Percentiles rank a stretch among this genome's conserved stretches.
Conservation (phyloP, 2,797 vertebrate species). For the Aphelocoma californica region DNA sequence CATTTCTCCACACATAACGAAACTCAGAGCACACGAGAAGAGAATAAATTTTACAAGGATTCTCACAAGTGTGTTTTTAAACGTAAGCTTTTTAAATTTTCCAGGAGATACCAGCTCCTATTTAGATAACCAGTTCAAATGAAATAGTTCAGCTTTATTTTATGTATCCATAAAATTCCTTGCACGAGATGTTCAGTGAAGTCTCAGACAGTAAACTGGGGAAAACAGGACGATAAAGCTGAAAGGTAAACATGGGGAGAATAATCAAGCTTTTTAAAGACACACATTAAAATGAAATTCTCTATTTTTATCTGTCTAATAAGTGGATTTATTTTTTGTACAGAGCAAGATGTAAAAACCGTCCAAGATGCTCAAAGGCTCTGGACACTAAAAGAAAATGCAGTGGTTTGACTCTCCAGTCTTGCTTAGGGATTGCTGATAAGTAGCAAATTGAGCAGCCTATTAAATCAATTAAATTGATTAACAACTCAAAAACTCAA, state of each 20-base stretch:
- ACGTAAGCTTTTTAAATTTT: not conserved
- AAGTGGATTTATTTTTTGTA: not conserved
- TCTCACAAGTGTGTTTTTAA: not conserved
- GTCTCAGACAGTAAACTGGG: not conserved
- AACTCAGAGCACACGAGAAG: not conserved
- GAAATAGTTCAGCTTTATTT: not conserved
- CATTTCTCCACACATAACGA: not conserved
- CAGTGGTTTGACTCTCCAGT: not conserved
- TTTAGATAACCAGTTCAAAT: not conserved
- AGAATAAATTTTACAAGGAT: not conserved
- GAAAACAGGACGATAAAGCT: constrained; percentile 13
- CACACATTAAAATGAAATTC: not conserved
- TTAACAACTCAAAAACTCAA: not conserved
- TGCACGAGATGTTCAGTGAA: not conserved
- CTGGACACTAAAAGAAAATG: not conserved
- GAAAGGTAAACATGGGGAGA: constrained; percentile 4
- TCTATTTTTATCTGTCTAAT: not conserved
- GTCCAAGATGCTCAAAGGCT: not conserved
- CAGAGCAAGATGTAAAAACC: not conserved
- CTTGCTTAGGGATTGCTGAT: not conserved
- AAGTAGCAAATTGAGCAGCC: not conserved
- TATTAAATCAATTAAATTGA: not conserved
- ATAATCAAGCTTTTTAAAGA: not conserved
- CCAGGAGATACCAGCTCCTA: not conserved
- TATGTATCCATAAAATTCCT: constrained; percentile 29